A percentile compares a stretch with the other conserved stretches of the same genome.
These are phyloP conservation scores for Dione juno DNA, from an alignment of 2,888 invertebrate species.

Conservation along the genomic window DNA sequence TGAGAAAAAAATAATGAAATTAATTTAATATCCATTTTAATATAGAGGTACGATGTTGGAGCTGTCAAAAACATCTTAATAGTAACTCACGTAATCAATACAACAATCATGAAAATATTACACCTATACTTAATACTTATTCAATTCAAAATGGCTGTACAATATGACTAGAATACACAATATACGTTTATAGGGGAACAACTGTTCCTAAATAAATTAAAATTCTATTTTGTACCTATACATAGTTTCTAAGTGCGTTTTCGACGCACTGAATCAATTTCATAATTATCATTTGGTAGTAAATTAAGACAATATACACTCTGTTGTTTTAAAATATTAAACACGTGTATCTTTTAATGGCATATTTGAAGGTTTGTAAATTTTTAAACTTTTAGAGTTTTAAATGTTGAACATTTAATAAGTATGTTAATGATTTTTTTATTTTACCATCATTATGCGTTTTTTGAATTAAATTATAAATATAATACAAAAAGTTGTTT, in stretches of 20 bases:
- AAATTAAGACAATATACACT: not conserved
- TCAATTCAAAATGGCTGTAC: slow-evolving; percentile 74
- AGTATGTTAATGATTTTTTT: not conserved
- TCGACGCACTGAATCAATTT: slow-evolving; percentile 17
- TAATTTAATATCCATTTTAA: not conserved
- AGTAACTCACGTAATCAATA: slow-evolving; percentile 50
- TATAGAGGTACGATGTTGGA: slow-evolving; percentile 24
- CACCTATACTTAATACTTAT: slow-evolving; percentile 56
- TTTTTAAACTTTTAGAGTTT: not conserved
- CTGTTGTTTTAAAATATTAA: not conserved
- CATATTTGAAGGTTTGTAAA: not conserved
- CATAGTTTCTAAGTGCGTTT: slow-evolving; percentile 53
- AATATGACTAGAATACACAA: slow-evolving; percentile 78
- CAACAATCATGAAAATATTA: slow-evolving; percentile 70
- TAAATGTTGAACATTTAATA: not conserved
- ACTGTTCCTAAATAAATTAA: slow-evolving; percentile 60
- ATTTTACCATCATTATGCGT: not conserved
- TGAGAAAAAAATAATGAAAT: not conserved
- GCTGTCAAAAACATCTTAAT: slow-evolving; percentile 40
- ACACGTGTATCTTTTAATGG: not conserved
- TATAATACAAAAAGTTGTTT: too few species aligned
- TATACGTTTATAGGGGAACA: slow-evolving; percentile 63
- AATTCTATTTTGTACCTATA: slow-evolving; percentile 73
- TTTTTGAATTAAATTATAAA: not conserved
- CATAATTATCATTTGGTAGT: not conserved